These are phyloP conservation scores for Mythimna loreyi DNA, from an alignment of 2,888 invertebrate species.

Conservation along the genomic window DNA sequence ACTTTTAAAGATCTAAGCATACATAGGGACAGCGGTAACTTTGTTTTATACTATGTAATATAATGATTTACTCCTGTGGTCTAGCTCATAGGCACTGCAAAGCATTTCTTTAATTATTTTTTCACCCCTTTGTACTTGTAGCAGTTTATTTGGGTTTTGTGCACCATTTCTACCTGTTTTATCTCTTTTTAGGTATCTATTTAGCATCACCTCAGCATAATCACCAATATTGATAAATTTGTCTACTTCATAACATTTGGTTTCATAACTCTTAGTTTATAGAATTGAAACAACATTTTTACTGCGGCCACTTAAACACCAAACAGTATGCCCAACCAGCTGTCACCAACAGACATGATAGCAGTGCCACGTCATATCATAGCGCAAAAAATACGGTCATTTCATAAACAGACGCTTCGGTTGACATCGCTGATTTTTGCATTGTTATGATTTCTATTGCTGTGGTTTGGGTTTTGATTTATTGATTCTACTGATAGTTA, in stretches of 20 bases:
- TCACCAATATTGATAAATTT: too few relatives aligned
- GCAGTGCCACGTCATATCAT: not conserved
- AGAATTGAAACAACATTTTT: not conserved
- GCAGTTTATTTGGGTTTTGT: too few relatives aligned
- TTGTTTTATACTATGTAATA: too few relatives aligned
- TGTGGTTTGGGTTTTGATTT: not conserved
- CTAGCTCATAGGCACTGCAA: not conserved
- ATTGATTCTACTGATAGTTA: not conserved
- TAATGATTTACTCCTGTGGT: not conserved
- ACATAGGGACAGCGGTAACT: too few relatives aligned
- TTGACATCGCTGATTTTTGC: conserved; percentile 2
- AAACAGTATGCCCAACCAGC: not conserved
- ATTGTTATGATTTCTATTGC: not conserved
- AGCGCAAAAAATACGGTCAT: conserved; percentile 14
- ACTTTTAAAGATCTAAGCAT: too few relatives aligned
- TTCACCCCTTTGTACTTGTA: too few relatives aligned
- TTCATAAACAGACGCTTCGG: conserved; percentile 19
- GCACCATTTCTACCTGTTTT: too few relatives aligned
- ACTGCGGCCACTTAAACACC: not conserved
- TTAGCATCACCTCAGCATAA: too few relatives aligned
- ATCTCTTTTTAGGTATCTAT: too few relatives aligned
- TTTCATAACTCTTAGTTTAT: not conserved
- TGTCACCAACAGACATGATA: not conserved
- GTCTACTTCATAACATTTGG: not conserved
- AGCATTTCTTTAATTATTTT: too few relatives aligned